Base-by-base conservation (phyloP, 1,140 invertebrate species). In the Cherax destructor region DNA sequence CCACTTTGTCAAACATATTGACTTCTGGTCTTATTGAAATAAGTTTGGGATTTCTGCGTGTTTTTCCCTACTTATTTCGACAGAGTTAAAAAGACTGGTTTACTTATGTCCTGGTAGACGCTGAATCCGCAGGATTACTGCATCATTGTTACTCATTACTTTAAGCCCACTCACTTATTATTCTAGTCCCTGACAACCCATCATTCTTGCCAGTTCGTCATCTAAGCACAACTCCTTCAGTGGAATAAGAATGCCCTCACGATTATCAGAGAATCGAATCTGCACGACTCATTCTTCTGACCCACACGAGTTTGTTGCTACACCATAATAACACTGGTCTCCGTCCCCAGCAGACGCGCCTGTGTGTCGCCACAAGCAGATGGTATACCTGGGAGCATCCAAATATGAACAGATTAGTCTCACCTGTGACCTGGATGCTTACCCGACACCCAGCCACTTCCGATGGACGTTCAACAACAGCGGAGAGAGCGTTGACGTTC, bases 401-500 rank as follows among this genome's bases (percentile, higher is more conserved):
- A 77, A 86, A 56, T 88, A 88, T 56, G 92, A 93, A 47, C 89
- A 89, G 86, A 90, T 91, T 5, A 84, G 86, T 50, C 65, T 93
- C 56, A 74, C 91, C n/a, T 93, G 93, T 78, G 87, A 93, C n/a
- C 76, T 93, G 52, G 93, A 93, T 21, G 78, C 93, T 5, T 86
- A 92, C 30, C 93, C 93, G 24, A 30, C 69, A 18, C 92, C 93
- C 4, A 61, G 59, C 24, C 61, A 80, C 79, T 93, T 93, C 88
- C 83, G 91, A 50, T 93, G 92, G 92, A 86, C 92, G 30, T 93
- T 93, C 79, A 93, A 93, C 86, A 91, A 91, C 86, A 92, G 89
- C 59, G 93, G 88, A 10, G 88, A 90, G 52, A 90, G 88, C 30
- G 81, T 84, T 24, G 88, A 90, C 1, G 83, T 90, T 21, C 80